phyloP scores from a whole-genome alignment of 2,888 invertebrate species.

The Pammene fasciana region DNA sequence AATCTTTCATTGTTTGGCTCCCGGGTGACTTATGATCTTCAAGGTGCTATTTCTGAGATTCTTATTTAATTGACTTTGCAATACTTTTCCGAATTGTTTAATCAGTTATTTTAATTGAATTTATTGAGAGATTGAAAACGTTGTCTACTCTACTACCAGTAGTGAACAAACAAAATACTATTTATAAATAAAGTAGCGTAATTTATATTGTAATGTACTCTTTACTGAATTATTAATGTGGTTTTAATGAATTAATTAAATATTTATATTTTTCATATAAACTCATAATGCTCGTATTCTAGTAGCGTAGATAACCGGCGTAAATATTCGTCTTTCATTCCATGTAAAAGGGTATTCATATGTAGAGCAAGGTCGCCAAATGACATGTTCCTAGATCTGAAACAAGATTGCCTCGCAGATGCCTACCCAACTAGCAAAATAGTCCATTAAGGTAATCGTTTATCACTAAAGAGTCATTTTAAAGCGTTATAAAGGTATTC shows the following conservation, averaged over 20 bases:
- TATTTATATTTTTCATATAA: background rate
- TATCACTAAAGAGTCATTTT: no score
- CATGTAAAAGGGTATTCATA: constrained; percentile 6
- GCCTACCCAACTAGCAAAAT: no score
- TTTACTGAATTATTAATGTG: no score
- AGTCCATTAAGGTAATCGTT: no score
- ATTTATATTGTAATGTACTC: no score
- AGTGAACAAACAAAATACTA: no score
- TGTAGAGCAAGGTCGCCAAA: constrained; percentile 35
- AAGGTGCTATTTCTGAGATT: constrained; percentile 56
- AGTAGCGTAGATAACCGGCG: background rate
- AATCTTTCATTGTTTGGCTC: constrained; percentile 49
- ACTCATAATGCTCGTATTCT: background rate
- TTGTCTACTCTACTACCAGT: no score
- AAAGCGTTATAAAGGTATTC: no score
- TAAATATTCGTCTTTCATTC: constrained; percentile 6
- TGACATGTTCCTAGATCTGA: constrained; percentile 43
- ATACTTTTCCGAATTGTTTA: constrained; percentile 21
- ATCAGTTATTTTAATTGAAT: background rate
- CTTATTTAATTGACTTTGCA: constrained; percentile 54
- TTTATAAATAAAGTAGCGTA: no score
- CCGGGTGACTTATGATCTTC: constrained; percentile 62
- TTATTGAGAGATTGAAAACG: no score
- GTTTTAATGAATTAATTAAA: no score
- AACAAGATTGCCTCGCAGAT: constrained; percentile 43